These are phyloP conservation scores for Cremastinae sp. DNA, from an alignment of 2,888 invertebrate species.

Conservation along the genomic window DNA sequence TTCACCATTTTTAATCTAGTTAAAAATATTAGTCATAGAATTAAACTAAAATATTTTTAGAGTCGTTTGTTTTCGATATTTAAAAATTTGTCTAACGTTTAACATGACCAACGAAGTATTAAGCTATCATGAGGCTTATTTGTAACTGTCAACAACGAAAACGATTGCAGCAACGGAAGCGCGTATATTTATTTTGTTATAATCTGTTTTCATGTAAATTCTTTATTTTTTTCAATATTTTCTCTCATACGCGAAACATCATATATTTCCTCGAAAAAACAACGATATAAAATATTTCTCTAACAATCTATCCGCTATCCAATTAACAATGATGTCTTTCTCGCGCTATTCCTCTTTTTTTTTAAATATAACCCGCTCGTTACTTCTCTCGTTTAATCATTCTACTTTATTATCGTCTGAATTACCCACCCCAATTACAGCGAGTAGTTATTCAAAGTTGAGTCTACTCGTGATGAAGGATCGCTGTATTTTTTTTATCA, in stretches of 20 bases:
- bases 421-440: not conserved
- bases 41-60: too few relatives aligned
- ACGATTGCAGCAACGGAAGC: constrained; percentile 48
- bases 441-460: not conserved
- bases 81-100: too few relatives aligned
- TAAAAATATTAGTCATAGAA: too few relatives aligned
- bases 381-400: constrained; percentile 4
- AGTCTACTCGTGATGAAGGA: not conserved
- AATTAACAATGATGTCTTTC: constrained; percentile 48
- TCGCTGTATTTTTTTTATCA: not conserved
- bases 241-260: constrained; percentile 33
- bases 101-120: not conserved
- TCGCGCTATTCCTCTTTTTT: constrained; percentile 4
- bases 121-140: constrained; percentile 44
- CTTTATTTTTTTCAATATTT: constrained; percentile 21
- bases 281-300: constrained; percentile 60
- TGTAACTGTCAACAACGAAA: constrained; percentile 35
- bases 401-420: not conserved
- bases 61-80: too few relatives aligned
- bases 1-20: too few relatives aligned
- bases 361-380: constrained; percentile 10
- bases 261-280: constrained; percentile 58
- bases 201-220: constrained; percentile 27
- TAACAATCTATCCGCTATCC: constrained; percentile 49
- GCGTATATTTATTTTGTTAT: constrained; percentile 20